These are phyloP conservation scores for Callionymus lyra DNA, from an alignment of 2,113 vertebrate species.

Conservation along the genomic window DNA sequence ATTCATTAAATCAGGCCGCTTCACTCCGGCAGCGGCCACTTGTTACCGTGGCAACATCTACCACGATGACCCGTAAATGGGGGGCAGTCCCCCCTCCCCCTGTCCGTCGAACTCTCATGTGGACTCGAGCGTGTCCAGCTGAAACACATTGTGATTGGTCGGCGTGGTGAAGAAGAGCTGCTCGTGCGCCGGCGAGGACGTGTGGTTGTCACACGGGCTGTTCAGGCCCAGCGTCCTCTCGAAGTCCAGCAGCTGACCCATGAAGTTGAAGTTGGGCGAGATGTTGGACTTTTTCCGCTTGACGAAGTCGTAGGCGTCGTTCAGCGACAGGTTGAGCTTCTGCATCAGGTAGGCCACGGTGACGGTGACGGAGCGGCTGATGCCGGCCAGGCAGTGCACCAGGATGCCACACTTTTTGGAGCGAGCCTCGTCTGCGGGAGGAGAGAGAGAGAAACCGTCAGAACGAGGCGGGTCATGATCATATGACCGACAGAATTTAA, in stretches of 20 bases:
- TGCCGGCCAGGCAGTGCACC: conserved; percentile 95
- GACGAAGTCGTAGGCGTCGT: conserved; percentile 96
- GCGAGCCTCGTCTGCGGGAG: conserved; percentile 84
- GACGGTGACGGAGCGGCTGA: conserved; percentile 95
- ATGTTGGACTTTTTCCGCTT: conserved; percentile 99
- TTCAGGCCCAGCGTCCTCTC: conserved; percentile 94
- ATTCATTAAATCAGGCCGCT: conserved; percentile 50
- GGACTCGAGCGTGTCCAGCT: conserved; percentile 91
- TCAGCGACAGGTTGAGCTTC: conserved; percentile 97
- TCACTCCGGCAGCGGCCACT: conserved; percentile 29
- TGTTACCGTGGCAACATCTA: conserved; percentile 33
- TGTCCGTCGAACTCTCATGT: conserved; percentile 74
- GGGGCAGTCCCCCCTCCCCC: conserved; percentile 5
- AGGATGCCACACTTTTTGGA: conserved; percentile 96
- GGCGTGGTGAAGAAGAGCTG: conserved; percentile 97
- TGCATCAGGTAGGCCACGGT: conserved; percentile 99
- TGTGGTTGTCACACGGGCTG: conserved; percentile 90
- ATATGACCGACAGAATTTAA: no score
- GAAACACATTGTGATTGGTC: conserved; percentile 94
- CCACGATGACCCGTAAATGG: conserved; percentile 11
- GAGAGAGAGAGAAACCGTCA: background rate
- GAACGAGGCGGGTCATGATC: background rate
- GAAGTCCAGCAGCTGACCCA: conserved; percentile 98
- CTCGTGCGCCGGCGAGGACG: conserved; percentile 66
- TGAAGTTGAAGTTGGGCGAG: conserved; percentile 99